Conservation (phyloP, 2,888 invertebrate species). For the Nematopogon swammerdamellus region DNA sequence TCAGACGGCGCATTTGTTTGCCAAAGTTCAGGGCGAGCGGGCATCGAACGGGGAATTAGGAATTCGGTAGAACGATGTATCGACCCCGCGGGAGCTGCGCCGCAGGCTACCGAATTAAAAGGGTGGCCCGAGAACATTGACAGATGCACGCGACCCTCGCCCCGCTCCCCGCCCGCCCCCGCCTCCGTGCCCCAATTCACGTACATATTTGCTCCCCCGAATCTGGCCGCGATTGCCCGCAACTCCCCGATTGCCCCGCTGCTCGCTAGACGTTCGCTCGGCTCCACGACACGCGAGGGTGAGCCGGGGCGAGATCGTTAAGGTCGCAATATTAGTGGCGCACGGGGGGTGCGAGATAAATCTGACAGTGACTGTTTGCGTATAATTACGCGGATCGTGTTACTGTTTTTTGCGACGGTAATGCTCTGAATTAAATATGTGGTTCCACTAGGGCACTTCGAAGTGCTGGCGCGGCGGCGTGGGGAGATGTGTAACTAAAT, state of each 20-base stretch:
- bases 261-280: background rate
- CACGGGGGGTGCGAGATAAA: background rate
- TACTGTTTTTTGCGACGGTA: background rate
- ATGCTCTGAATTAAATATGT: background rate
- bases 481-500: no score
- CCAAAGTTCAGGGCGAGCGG: background rate
- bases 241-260: no score
- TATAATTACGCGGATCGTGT: background rate
- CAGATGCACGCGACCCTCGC: background rate
- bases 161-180: background rate
- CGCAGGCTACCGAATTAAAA: background rate
- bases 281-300: no score
- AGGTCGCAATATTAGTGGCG: background rate
- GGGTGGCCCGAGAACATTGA: background rate
- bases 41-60: background rate
- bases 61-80: background rate
- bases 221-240: background rate
- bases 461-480: background rate
- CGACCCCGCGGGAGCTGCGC: background rate
- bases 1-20: background rate
- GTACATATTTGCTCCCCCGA: background rate
- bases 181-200: background rate
- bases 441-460: background rate
- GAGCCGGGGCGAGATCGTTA: background rate
- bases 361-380: background rate